Evolutionary conservation across 2,113 vertebrate genomes (phyloP).

Genomic region (Herpetotheres cachinnans): DNA sequence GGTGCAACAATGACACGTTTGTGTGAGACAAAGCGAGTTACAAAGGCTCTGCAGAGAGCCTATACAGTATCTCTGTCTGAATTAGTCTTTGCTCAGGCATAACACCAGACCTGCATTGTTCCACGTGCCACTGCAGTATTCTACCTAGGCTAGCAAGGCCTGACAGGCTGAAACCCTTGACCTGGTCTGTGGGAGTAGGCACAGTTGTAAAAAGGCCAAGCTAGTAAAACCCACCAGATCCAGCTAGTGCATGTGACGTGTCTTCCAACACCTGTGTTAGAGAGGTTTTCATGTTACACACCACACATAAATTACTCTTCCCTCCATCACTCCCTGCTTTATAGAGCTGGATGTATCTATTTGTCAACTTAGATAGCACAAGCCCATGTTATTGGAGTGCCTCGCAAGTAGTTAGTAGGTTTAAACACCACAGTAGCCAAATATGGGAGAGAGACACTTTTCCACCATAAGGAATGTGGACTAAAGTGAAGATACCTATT

Average conservation of each 20-base stretch:
- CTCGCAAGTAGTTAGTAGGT: not conserved
- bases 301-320: not conserved
- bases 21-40: not conserved
- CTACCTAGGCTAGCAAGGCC: not conserved
- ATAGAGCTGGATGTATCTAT: not conserved
- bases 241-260: not conserved
- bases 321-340: fast-evolving
- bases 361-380: not conserved
- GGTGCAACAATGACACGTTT: fast-evolving
- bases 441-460: not conserved
- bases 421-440: not conserved
- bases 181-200: not conserved
- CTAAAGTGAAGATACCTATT: not conserved
- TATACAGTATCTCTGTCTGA: fast-evolving
- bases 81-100: not conserved
- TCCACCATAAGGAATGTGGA: not conserved
- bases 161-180: not conserved
- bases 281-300: not conserved
- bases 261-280: not conserved
- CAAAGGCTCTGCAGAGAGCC: not conserved
- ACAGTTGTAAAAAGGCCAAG: not conserved
- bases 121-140: fast-evolving
- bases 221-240: not conserved
- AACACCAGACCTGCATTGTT: not conserved
- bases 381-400: not conserved